Conservation (phyloP, 2,113 vertebrate species). For the Mola mola region DNA sequence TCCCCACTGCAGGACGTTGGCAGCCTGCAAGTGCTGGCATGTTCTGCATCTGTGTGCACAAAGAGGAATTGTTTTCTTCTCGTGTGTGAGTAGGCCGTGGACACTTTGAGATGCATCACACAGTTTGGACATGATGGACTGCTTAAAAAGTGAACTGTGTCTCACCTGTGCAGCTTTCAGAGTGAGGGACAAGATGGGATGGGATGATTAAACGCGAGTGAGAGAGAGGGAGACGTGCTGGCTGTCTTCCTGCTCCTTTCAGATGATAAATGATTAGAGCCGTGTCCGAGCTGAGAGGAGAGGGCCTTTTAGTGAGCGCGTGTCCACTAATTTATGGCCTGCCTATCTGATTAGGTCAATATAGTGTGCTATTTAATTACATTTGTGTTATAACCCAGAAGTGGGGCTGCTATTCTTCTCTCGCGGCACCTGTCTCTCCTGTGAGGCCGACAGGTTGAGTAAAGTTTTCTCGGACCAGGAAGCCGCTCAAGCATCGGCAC, state of each 20-base stretch:
- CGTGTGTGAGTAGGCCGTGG: not conserved
- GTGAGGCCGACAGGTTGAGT: constrained; percentile 22
- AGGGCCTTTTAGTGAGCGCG: constrained; percentile 77
- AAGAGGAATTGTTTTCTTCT: no score
- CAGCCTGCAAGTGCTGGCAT: not conserved
- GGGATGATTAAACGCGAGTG: constrained; percentile 71
- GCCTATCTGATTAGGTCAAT: constrained; percentile 85
- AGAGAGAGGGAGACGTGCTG: constrained; percentile 52
- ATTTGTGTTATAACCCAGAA: constrained; percentile 92
- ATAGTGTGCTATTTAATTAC: constrained; percentile 89
- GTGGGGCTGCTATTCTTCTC: constrained; percentile 81
- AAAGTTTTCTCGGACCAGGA: not conserved
- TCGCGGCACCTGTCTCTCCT: constrained; percentile 68
- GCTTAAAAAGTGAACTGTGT: not conserved
- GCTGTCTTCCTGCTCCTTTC: constrained; percentile 78
- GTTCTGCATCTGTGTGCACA: not conserved
- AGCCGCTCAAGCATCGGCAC: not conserved
- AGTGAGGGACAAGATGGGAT: constrained; percentile 41
- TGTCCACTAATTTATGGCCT: constrained; percentile 79
- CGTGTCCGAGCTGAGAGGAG: constrained; percentile 75
- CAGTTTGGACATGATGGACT: not conserved
- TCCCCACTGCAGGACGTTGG: constrained; percentile 11
- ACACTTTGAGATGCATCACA: constrained; percentile 24
- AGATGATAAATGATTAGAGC: constrained; percentile 83
- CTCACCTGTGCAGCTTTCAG: constrained; percentile 32